Conservation (phyloP, 2,888 invertebrate species). For the Meteorus colon region DNA sequence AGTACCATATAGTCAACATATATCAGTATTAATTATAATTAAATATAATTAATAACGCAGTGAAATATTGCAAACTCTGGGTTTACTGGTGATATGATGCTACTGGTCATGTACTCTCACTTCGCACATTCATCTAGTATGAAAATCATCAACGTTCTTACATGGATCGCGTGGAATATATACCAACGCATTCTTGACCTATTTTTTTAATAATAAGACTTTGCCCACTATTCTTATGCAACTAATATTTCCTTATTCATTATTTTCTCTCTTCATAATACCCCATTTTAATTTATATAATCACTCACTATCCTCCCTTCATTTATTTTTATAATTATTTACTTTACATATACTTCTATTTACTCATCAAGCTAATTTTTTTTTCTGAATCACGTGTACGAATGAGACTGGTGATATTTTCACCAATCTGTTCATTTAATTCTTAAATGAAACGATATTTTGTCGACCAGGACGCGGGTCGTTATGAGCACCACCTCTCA, state of each 20-base stretch:
- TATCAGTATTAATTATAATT: constrained; percentile 17
- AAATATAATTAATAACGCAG: constrained; percentile 52
- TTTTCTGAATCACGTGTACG: neutral
- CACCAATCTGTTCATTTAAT: neutral
- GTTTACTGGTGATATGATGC: constrained; percentile 60
- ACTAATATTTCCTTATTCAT: neutral
- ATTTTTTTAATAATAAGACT: neutral
- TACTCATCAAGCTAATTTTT: neutral
- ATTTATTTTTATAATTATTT: neutral
- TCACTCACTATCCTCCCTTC: neutral
- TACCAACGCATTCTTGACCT: constrained; percentile 34
- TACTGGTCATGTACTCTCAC: constrained; percentile 57
- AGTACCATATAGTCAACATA: constrained; percentile 15
- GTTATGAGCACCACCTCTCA: constrained; percentile 74
- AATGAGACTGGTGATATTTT: neutral
- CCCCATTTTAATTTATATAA: neutral
- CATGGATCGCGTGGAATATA: constrained; percentile 43
- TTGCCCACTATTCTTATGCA: neutral
- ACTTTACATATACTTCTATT: neutral
- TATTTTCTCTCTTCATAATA: neutral
- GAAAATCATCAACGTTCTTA: constrained; percentile 58
- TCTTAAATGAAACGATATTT: neutral
- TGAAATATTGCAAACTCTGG: constrained; percentile 47
- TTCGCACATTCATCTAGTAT: constrained; percentile 49
- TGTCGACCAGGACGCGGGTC: constrained; percentile 61